A percentile compares a stretch with the other conserved stretches of the same genome.
Evolutionary conservation across 1,140 invertebrate genomes (phyloP).

Genomic region (Polyergus mexicanus): DNA sequence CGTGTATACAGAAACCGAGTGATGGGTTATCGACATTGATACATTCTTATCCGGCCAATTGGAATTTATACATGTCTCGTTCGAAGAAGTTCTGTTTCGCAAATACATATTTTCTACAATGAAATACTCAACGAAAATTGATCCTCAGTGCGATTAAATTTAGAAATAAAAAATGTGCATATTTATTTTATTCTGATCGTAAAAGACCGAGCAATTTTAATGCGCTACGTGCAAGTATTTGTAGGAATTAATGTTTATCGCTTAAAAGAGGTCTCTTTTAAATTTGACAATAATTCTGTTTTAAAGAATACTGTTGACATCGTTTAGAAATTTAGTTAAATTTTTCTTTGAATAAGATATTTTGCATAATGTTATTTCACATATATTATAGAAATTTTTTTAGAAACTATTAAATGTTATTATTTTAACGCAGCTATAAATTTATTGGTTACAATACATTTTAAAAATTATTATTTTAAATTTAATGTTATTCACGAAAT

Average conservation of each 20-base stretch:
- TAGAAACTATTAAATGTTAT: background rate
- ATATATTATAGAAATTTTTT: background rate
- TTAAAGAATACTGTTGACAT: slow-evolving; percentile 1
- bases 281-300: slow-evolving; percentile 1
- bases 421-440: background rate
- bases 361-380: background rate
- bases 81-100: slow-evolving; percentile 14
- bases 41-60: slow-evolving; percentile 21
- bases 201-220: slow-evolving; percentile 13
- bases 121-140: slow-evolving; percentile 4
- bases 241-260: slow-evolving; percentile 7
- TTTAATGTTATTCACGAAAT: background rate
- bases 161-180: background rate
- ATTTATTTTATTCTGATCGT: slow-evolving; percentile 31
- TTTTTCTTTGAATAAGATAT: background rate
- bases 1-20: background rate
- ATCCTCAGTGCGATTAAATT: background rate
- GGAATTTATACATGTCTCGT: slow-evolving; percentile 25
- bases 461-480: background rate
- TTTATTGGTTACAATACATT: background rate
- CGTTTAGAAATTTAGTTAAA: background rate
- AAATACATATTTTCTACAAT: background rate
- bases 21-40: slow-evolving; percentile 13
- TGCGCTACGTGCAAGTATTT: background rate
- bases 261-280: background rate